These are phyloP conservation scores for Gastrophysa polygoni DNA, from an alignment of 2,888 invertebrate genomes.

Conservation along the genomic window DNA sequence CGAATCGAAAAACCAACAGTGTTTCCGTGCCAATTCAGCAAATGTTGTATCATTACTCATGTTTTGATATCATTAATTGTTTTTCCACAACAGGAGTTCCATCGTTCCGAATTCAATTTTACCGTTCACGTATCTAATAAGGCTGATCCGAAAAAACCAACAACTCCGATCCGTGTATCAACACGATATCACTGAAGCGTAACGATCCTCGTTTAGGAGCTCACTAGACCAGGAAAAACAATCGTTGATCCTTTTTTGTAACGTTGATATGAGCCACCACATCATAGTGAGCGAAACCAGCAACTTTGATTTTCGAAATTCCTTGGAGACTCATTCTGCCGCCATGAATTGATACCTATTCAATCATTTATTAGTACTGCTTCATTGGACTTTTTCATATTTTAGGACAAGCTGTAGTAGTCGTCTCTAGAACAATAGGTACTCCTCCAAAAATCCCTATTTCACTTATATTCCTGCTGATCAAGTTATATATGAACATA, in stretches of 20 bases:
- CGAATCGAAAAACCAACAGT: background rate
- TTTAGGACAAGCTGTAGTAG: too few species aligned
- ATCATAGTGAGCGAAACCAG: too few species aligned
- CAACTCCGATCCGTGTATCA: background rate
- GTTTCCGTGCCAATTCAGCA: background rate
- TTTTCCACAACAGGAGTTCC: background rate
- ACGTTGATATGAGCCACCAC: too few species aligned
- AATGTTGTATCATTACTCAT: background rate
- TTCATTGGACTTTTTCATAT: too few species aligned
- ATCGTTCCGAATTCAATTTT: conserved; percentile 13
- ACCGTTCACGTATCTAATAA: conserved; percentile 1
- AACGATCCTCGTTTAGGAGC: background rate
- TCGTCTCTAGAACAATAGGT: too few species aligned
- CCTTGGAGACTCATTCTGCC: too few species aligned
- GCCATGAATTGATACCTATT: too few species aligned
- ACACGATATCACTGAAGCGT: background rate
- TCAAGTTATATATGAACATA: too few species aligned
- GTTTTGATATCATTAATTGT: background rate
- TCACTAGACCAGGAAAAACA: background rate
- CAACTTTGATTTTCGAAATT: too few species aligned
- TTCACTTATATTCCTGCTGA: too few species aligned
- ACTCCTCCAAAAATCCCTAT: too few species aligned
- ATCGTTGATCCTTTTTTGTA: background rate
- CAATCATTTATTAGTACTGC: too few species aligned
- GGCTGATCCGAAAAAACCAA: conserved; percentile 20